Conservation (phyloP, 2,113 vertebrate genomes). For the Brachyhypopomus occidentalis region DNA sequence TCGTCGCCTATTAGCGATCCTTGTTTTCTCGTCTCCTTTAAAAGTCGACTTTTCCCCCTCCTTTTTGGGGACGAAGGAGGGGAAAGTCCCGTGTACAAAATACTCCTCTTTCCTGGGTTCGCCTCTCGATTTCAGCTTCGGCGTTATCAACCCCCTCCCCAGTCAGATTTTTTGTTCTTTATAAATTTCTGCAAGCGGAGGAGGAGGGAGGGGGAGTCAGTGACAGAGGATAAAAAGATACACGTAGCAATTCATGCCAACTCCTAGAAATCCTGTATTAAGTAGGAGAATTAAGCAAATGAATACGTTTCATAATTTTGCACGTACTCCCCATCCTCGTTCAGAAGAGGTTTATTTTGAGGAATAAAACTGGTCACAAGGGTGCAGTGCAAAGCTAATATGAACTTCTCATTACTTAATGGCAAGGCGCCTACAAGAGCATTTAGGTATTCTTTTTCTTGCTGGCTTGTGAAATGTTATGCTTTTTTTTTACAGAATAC, state of each 20-base stretch:
- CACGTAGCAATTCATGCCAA: slow-evolving; percentile 68
- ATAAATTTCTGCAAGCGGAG: slow-evolving; percentile 79
- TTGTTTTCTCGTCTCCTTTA: slow-evolving; percentile 66
- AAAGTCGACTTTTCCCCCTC: slow-evolving; percentile 81
- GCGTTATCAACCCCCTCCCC: slow-evolving; percentile 79
- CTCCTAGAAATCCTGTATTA: slow-evolving; percentile 54
- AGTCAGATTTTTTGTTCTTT: slow-evolving; percentile 80
- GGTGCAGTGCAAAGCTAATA: background rate
- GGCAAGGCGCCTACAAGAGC: background rate
- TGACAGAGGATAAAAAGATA: slow-evolving; percentile 64
- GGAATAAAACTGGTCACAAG: background rate
- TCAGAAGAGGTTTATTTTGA: slow-evolving; percentile 13
- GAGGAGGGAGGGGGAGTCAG: slow-evolving; percentile 71
- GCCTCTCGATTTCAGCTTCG: slow-evolving; percentile 81
- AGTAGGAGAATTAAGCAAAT: background rate
- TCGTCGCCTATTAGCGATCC: slow-evolving; percentile 67
- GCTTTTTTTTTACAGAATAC: background rate
- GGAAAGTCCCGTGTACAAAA: slow-evolving; percentile 80
- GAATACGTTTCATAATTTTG: slow-evolving; percentile 12
- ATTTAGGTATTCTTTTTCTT: background rate
- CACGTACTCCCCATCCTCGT: slow-evolving; percentile 10
- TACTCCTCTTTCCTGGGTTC: slow-evolving; percentile 80
- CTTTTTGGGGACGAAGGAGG: slow-evolving; percentile 79
- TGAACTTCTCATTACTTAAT: background rate
- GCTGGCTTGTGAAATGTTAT: background rate